phyloP scores from a whole-genome alignment of 2,113 vertebrate species.

The Pipra filicauda region DNA sequence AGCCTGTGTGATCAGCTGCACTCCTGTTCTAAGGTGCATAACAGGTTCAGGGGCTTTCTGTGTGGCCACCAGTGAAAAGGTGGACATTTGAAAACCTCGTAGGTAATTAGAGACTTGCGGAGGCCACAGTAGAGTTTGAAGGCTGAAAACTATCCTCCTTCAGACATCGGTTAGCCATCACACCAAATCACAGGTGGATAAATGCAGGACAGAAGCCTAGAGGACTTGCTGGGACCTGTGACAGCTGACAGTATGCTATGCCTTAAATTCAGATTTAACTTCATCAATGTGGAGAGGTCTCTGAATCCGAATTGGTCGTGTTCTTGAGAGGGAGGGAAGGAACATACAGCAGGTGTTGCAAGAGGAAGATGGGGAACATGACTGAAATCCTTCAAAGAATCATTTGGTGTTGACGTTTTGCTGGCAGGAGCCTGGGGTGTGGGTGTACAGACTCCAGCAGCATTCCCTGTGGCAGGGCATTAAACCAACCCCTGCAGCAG shows the following conservation, averaged over 20 bases:
- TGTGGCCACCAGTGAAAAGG: neutral
- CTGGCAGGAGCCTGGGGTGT: neutral
- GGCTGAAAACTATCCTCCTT: neutral
- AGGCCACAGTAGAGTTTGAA: neutral
- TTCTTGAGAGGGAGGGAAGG: neutral
- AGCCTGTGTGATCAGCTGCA: neutral
- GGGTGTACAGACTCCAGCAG: neutral
- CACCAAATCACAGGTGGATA: neutral
- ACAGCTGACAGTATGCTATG: fast-evolving
- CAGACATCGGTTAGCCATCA: fast-evolving
- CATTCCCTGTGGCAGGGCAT: no score
- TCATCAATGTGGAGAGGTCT: neutral
- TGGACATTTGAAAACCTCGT: neutral
- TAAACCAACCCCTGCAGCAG: neutral
- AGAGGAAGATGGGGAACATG: neutral
- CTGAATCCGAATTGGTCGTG: neutral
- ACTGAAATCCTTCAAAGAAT: neutral
- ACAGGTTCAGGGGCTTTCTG: neutral
- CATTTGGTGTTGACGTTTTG: fast-evolving
- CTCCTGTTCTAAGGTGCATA: neutral
- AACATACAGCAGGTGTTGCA: neutral
- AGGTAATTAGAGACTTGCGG: neutral
- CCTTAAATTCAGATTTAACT: neutral
- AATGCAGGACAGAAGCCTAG: neutral
- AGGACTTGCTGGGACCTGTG: neutral